Base-by-base conservation (phyloP, 2,888 invertebrate genomes). In the Junonia oenone region DNA sequence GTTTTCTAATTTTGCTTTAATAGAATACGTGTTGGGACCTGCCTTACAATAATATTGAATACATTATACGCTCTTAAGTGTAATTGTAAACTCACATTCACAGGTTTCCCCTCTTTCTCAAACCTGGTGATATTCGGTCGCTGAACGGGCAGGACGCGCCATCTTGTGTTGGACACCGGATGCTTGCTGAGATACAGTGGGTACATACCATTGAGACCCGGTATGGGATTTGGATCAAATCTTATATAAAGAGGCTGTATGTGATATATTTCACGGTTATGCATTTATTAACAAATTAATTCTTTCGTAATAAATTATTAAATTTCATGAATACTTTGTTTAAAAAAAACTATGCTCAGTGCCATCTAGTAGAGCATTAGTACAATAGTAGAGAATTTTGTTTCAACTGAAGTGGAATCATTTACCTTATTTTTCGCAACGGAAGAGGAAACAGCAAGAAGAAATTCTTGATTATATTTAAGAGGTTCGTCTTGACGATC, bases 391-490 rank as follows among this genome's bases (percentile, higher is more conserved):
- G 22, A 22, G 22, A 22, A 6, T 3, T 35, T 35, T 35, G 13
- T 35, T 1, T 14, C 8, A 37, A 14, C 6, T 37, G 14, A 14
- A 37, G 14, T 1, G 22, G 9, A 0, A n/a, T n/a, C 11, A 31
- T n/a, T 11, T 31, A 83, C 85, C 74, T 79, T 80, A 65, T 71
- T 81, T 4, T 65, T 68, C 11, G 67, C 67, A 11, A 79, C 55
- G 17, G 88, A 86, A 11, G 82, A 81, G 2, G 81, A 74, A 1
- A 88, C 65, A 11, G 80, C 76, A 2, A 90, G 67, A 38, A 89
- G 71, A 61, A 90, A 89, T 61, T 89, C 88, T 63, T 90, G 90
- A 56, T 88, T 81, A 62, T 79, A 89, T 62, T 88, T 89, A 26
- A 90, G 65, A 1, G 62, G 50, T 68, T 89, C 90, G 2, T 77